phyloP scores from a whole-genome alignment of 2,797 vertebrate genomes.

The Coluber constrictor region DNA sequence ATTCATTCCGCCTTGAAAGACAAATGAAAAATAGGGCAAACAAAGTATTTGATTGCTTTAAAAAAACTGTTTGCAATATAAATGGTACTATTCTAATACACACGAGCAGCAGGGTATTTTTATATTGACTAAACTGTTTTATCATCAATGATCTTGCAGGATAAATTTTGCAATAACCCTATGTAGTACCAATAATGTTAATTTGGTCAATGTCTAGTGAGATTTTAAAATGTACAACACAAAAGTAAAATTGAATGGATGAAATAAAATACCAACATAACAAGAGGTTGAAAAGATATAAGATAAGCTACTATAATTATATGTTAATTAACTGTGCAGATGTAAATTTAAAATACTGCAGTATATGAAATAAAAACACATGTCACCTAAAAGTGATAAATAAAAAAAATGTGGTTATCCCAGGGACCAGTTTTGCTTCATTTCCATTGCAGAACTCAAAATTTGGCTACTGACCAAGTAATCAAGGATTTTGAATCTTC shows the following conservation, averaged over 20 bases:
- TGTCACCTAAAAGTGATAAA: not conserved
- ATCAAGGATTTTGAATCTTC: not conserved
- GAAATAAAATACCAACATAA: not conserved
- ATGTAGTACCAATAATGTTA: not conserved
- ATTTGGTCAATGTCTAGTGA: not conserved
- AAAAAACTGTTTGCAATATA: constrained; percentile 29
- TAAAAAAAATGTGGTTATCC: not conserved
- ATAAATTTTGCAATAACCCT: not conserved
- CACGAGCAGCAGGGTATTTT: not conserved
- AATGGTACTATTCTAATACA: not conserved
- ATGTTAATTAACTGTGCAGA: not conserved
- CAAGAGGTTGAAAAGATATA: not conserved
- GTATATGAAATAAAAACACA: not conserved
- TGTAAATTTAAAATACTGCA: not conserved
- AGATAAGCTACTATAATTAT: not conserved
- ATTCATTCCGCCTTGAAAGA: constrained; percentile 42
- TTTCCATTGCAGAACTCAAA: not conserved
- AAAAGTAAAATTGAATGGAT: not conserved
- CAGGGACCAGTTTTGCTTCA: not conserved
- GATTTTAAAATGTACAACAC: not conserved
- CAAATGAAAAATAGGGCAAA: constrained; percentile 38
- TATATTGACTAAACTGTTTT: not conserved
- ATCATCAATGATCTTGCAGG: not conserved
- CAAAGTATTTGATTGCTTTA: constrained; percentile 23
- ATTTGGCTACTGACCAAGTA: not conserved